Base-by-base conservation (phyloP, 1,140 invertebrate genomes). In the Wiebesia pumilae region DNA sequence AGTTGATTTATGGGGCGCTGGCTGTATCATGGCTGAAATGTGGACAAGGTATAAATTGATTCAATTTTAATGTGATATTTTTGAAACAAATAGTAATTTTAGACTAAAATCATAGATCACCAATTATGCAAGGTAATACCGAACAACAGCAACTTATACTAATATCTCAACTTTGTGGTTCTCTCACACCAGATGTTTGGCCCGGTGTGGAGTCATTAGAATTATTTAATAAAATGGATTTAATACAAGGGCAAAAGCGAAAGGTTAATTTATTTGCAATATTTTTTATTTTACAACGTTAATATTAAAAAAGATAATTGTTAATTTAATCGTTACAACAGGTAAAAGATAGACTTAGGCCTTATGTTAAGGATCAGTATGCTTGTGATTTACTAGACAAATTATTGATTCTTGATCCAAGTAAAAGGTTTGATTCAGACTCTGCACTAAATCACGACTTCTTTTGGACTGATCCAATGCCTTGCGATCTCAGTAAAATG, bases 21-120 rank as follows among this genome's bases (percentile, higher is more conserved):
- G 99, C 0, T 99, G 99, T 91, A 99, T 99, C 69, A 99, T 99
- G 98, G 98, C 98, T 0, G 98, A 99, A 94, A 98, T 99, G 98
- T 99, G 99, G 99, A 99, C 98, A 0, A 94, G 98, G 87, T 91
- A 87, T 96, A 94, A 78, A 81, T 51, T 0, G 77, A 71, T 73
- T 47, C 71, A 40, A 51, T 67, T 58, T 58, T 62, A 40, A 62
- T 71, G 4, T 24, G 9, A 51, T 78, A 14, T 30, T 79, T 75
- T 79, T 33, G 4, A 19, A 38, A 54, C 81, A 51, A 78, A 79
- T 40, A 62, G 27, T 67, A 77, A 82, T 54, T 75, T 35, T 30
- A n/a, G 38, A 30, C 0, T 3, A 47, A 27, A 33, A 71, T 58
- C 75, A 24, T 87, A 94, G 93, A 51, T 97, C 96, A 35, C 97